Evolutionary conservation across 2,888 invertebrate genomes (phyloP).

Genomic region (Epinotia nisella): DNA sequence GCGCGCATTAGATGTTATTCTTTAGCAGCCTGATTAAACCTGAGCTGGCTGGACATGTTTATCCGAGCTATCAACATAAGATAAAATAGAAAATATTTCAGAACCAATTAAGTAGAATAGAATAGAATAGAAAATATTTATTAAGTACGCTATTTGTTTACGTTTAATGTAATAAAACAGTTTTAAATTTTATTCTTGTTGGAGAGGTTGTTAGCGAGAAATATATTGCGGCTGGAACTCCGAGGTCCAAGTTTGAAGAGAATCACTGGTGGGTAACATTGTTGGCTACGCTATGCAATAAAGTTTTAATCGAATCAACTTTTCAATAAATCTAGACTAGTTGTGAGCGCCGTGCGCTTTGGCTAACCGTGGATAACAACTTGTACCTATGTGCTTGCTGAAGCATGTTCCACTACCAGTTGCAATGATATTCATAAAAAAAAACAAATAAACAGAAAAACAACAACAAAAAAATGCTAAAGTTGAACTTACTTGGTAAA

Average conservation of each 20-base stretch:
- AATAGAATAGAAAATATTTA: not conserved
- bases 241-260: constrained; percentile 55
- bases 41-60: constrained; percentile 1
- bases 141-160: constrained; percentile 8
- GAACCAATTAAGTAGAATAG: not conserved
- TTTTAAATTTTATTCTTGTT: constrained; percentile 36
- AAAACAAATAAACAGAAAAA: not conserved
- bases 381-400: not conserved
- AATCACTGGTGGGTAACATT: constrained; percentile 54
- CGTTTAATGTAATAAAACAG: constrained; percentile 29
- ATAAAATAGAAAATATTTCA: not conserved
- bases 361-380: constrained; percentile 1
- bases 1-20: constrained; percentile 39
- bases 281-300: constrained; percentile 65
- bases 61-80: not conserved
- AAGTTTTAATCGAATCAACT: constrained; percentile 73
- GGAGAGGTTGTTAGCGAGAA: constrained; percentile 47
- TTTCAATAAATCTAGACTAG: constrained; percentile 63
- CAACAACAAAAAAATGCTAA: not conserved
- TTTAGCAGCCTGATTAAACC: not conserved
- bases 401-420: not conserved
- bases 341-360: constrained; percentile 49
- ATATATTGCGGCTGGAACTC: constrained; percentile 56
- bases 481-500: constrained; percentile 27
- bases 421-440: not conserved